Base-by-base conservation (phyloP, 2,888 invertebrate species). In the Cheilosia scutellata region DNA sequence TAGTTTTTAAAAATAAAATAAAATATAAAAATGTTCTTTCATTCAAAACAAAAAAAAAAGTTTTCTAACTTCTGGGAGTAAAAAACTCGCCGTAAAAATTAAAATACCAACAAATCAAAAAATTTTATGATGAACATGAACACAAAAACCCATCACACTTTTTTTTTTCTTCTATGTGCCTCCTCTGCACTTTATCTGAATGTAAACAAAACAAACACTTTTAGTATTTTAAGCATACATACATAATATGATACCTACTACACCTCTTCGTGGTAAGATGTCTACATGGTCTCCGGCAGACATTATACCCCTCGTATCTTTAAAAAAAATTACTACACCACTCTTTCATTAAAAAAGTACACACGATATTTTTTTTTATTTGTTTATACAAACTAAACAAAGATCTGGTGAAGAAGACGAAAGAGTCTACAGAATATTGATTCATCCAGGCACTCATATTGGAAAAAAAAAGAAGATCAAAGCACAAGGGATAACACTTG, bases 191-290 rank as follows among this genome's bases (percentile, higher is more conserved):
- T 82, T 80, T 82, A 86, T 86, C 86, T 71, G 57, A 63, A 65
- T 77, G 72, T 86, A 86, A 86, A 86, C 86, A 86, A 80, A 80
- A 55, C 71, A 71, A 86, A 80, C 76, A 86, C 58, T 86, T 72
- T 86, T 76, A 71, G 71, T 84, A 76, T 76, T 80, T 76, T 84
- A 62, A 79, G 71, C 82, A 66, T 51, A 86, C 82, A 76, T 51
- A 57, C 58, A 62, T 55, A 20, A 62, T 55, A 20, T 20, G 70
- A 72, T 79, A 53, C 11, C 11, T 4, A 11, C 37, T 3, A 3
- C 62, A 65, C 60, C 70, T 71, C 68, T 40, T 37, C 49, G 57
- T 44, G 16, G 58, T 27, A 42, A 80, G 62, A 76, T 75, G 42
- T 84, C 68, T 62, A 60, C 63, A 58, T 42, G 44, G 74, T 51